phyloP scores from a whole-genome alignment of 1,140 invertebrate species.

The Procambarus virginalis region DNA sequence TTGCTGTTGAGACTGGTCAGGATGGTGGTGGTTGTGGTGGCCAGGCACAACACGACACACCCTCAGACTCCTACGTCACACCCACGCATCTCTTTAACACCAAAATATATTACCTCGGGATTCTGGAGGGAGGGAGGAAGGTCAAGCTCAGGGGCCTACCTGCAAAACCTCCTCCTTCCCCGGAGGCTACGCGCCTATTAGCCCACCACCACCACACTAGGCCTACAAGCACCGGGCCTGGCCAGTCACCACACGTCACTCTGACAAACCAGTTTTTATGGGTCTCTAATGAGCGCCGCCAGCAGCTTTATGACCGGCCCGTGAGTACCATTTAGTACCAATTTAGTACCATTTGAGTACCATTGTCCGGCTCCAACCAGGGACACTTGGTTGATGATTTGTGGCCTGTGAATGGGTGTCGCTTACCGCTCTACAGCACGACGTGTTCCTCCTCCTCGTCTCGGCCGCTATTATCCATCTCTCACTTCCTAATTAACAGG shows the following conservation, averaged over 20 bases:
- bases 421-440: conserved; percentile 54
- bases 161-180: not conserved
- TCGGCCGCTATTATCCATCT: conserved; percentile 16
- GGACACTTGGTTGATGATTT: conserved; percentile 57
- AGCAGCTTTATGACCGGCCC: conserved; percentile 60
- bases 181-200: conserved; percentile 34
- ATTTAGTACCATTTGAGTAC: conserved; percentile 67
- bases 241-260: conserved; percentile 56
- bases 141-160: too few species aligned
- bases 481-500: conserved; percentile 6
- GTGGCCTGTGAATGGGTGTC: conserved; percentile 40
- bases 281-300: conserved; percentile 56
- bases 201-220: conserved; percentile 14
- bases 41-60: too few species aligned
- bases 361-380: conserved; percentile 58
- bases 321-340: conserved; percentile 66
- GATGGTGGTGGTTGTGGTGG: too few species aligned
- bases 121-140: too few species aligned
- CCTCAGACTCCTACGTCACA: too few species aligned
- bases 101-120: too few species aligned
- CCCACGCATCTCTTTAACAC: too few species aligned
- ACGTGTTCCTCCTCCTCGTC: conserved; percentile 5
- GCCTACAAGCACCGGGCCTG: conserved; percentile 49
- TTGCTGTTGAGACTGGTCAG: too few species aligned
- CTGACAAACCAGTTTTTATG: conserved; percentile 65